phyloP scores from a whole-genome alignment of 2,888 invertebrate genomes.

The Phengaris alcon region DNA sequence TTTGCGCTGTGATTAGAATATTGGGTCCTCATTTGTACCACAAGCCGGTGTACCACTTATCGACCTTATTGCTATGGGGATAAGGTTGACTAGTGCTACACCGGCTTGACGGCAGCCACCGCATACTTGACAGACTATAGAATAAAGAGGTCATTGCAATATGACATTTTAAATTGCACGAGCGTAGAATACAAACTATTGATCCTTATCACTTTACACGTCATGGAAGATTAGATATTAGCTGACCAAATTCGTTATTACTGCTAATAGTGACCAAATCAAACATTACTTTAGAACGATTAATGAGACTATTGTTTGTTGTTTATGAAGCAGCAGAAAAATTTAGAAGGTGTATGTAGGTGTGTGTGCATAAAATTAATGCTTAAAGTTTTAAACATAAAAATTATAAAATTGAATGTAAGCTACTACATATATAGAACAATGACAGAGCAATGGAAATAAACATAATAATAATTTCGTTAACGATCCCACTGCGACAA shows the following conservation, averaged over 20 bases:
- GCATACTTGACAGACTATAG: not conserved
- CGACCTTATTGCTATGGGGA: not conserved
- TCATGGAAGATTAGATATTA: not conserved
- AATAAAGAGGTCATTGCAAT: not conserved
- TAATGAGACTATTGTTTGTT: not conserved
- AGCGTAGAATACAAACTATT: not conserved
- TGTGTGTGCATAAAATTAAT: too few relatives aligned
- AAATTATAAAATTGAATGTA: not conserved
- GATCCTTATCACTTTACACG: not conserved
- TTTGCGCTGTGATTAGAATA: slow-evolving; percentile 55
- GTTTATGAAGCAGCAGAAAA: not conserved
- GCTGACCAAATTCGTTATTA: not conserved
- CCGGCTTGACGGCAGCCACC: too few relatives aligned
- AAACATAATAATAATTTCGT: not conserved
- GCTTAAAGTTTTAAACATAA: not conserved
- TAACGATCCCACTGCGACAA: not conserved
- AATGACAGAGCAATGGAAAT: not conserved
- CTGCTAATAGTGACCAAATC: not conserved
- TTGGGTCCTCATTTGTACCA: slow-evolving; percentile 42
- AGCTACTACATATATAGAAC: not conserved
- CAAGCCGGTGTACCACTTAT: not conserved
- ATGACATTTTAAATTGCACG: slow-evolving; percentile 4
- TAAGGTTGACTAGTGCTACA: not conserved
- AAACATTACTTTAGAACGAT: not conserved
- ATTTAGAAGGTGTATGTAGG: too few relatives aligned